A percentile compares a stretch with the other conserved stretches of the same genome.
Evolutionary conservation across 2,888 invertebrate species (phyloP).

Genomic region (Saturnia japonica): DNA sequence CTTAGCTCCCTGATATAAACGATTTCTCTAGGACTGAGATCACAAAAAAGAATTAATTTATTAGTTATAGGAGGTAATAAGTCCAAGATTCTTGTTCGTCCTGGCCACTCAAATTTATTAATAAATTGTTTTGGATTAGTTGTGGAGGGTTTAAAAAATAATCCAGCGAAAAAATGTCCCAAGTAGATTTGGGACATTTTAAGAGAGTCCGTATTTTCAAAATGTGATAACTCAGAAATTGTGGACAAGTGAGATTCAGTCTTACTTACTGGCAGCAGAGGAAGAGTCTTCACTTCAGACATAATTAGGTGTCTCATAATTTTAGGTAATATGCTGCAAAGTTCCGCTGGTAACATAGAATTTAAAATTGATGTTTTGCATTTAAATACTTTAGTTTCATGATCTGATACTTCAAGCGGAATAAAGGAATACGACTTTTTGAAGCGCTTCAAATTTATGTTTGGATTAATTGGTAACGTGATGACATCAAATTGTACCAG

Average conservation of each 20-base stretch:
- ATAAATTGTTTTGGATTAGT: neutral
- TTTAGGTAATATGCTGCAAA: slow-evolving; percentile 66
- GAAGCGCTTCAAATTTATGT: slow-evolving; percentile 28
- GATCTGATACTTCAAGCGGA: slow-evolving; percentile 44
- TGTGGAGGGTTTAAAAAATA: slow-evolving; percentile 26
- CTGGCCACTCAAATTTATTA: neutral
- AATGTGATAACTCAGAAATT: slow-evolving; percentile 40
- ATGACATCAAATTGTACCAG: slow-evolving; percentile 63
- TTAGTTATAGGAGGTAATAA: neutral
- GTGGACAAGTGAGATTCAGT: slow-evolving; percentile 41
- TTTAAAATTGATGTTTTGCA: slow-evolving; percentile 62
- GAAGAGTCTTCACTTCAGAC: slow-evolving; percentile 28
- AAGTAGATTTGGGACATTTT: slow-evolving; percentile 29
- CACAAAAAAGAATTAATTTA: slow-evolving; percentile 5
- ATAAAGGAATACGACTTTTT: slow-evolving; percentile 43
- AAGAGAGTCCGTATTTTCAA: slow-evolving; percentile 27
- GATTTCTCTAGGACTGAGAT: neutral
- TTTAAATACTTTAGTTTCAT: slow-evolving; percentile 57
- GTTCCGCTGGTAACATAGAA: slow-evolving; percentile 64
- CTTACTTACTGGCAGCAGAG: slow-evolving; percentile 32
- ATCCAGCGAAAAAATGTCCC: slow-evolving; percentile 32
- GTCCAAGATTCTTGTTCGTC: neutral
- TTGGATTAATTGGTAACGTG: slow-evolving; percentile 39
- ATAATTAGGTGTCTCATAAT: slow-evolving; percentile 50
- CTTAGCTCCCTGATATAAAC: neutral